A percentile compares a stretch with the other conserved stretches of the same genome.
Conservation (phyloP, 2,888 invertebrate genomes). For the Chrysina gloriosa region DNA sequence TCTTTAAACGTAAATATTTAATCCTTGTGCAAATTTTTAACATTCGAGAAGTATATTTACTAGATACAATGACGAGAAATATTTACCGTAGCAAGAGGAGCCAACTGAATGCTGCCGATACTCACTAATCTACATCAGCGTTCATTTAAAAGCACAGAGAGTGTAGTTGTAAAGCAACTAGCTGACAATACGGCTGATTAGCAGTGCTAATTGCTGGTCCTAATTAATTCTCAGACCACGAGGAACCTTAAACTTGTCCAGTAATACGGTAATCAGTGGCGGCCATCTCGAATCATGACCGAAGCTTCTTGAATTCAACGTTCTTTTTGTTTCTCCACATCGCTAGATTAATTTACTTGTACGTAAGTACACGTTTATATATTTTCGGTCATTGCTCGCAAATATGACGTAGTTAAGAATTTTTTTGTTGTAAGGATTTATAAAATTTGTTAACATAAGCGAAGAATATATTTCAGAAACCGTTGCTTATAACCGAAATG, state of each 20-base stretch:
- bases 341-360: slow-evolving; percentile 13
- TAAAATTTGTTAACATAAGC: too few species aligned
- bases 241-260: slow-evolving; percentile 41
- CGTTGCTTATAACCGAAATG: too few species aligned
- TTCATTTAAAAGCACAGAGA: slow-evolving; percentile 28
- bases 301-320: slow-evolving; percentile 32
- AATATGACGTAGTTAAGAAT: too few species aligned
- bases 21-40: too few species aligned
- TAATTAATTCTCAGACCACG: slow-evolving; percentile 44
- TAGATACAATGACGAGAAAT: slow-evolving; percentile 4
- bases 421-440: too few species aligned
- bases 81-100: neutral
- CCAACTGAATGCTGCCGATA: slow-evolving; percentile 8
- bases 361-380: slow-evolving; percentile 10
- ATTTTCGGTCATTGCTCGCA: neutral
- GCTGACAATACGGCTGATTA: slow-evolving; percentile 48
- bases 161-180: slow-evolving; percentile 31
- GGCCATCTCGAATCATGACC: slow-evolving; percentile 30
- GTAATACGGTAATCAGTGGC: slow-evolving; percentile 40
- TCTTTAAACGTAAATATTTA: too few species aligned
- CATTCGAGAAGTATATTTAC: too few species aligned
- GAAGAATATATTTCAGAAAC: too few species aligned
- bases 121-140: slow-evolving; percentile 33
- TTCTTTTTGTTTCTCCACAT: slow-evolving; percentile 25
- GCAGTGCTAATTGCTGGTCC: slow-evolving; percentile 48